Conservation (phyloP, 2,888 invertebrate species). For the Sphaerophoria taeniata region DNA sequence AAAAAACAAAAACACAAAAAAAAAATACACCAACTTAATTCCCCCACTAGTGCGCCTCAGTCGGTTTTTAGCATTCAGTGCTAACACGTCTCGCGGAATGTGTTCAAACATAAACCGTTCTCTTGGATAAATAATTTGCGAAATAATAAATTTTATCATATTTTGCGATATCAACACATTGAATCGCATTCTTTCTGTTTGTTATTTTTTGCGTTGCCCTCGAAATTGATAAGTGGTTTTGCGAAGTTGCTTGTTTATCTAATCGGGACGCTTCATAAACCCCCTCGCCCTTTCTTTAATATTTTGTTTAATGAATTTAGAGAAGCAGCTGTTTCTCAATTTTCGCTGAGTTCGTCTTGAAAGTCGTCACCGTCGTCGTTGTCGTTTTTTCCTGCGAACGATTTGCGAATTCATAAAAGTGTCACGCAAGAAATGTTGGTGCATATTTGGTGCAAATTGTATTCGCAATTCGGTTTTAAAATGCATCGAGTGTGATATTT, state of each 20-base stretch:
- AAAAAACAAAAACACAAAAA: constrained; percentile 27
- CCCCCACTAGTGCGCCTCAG: constrained; percentile 30
- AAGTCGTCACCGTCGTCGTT: neutral
- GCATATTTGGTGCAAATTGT: constrained; percentile 28
- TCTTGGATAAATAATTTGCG: constrained; percentile 56
- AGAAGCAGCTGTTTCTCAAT: constrained; percentile 31
- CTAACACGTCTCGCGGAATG: constrained; percentile 44
- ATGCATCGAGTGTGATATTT: constrained; percentile 39
- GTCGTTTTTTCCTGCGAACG: constrained; percentile 1
- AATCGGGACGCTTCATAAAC: neutral
- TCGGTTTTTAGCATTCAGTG: constrained; percentile 51
- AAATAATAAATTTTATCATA: constrained; percentile 24
- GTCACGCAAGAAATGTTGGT: constrained; percentile 40
- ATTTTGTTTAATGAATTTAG: neutral
- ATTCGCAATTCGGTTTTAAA: constrained; percentile 3
- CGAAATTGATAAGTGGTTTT: constrained; percentile 25
- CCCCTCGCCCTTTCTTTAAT: too few species aligned
- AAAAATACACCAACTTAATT: too few species aligned
- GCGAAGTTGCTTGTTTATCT: constrained; percentile 45
- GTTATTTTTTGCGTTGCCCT: neutral
- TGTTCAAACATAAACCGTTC: neutral
- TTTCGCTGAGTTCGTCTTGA: constrained; percentile 27
- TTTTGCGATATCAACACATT: constrained; percentile 14
- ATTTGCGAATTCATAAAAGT: constrained; percentile 24
- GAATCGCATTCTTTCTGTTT: neutral